Evolutionary conservation across 2,888 invertebrate genomes (phyloP).

Genomic region (Ommatoiulus sabulosus): DNA sequence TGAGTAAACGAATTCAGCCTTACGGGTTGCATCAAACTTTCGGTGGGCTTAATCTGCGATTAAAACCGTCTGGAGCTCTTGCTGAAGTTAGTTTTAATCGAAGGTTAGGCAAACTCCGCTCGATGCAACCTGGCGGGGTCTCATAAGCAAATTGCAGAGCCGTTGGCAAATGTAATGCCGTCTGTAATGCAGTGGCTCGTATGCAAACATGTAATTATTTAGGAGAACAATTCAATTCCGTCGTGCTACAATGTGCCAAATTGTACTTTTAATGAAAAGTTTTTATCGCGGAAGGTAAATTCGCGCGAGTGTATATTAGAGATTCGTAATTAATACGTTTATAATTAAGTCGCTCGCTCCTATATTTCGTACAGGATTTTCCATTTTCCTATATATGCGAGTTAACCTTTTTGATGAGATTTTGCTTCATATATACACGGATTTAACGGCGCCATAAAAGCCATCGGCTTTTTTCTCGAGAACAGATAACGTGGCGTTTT

Average conservation of each 20-base stretch:
- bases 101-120: background rate
- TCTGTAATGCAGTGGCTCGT: background rate
- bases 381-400: background rate
- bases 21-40: too few relatives aligned
- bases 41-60: background rate
- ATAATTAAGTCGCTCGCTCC: background rate
- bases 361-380: too few relatives aligned
- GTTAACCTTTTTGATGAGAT: background rate
- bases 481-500: background rate
- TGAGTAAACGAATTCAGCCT: background rate
- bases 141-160: background rate
- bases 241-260: background rate
- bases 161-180: conserved; percentile 2
- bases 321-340: background rate
- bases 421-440: background rate
- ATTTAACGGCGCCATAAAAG: background rate
- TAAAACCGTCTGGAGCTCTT: background rate
- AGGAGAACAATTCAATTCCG: background rate
- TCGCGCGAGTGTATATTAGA: background rate
- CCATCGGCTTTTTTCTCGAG: background rate
- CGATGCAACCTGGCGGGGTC: background rate
- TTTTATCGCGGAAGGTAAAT: background rate
- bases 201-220: conserved; percentile 28
- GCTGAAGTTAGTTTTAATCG: background rate
- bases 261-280: conserved; percentile 1